phyloP scores from a whole-genome alignment of 2,113 vertebrate species.

The Hippocampus mohnikei region DNA sequence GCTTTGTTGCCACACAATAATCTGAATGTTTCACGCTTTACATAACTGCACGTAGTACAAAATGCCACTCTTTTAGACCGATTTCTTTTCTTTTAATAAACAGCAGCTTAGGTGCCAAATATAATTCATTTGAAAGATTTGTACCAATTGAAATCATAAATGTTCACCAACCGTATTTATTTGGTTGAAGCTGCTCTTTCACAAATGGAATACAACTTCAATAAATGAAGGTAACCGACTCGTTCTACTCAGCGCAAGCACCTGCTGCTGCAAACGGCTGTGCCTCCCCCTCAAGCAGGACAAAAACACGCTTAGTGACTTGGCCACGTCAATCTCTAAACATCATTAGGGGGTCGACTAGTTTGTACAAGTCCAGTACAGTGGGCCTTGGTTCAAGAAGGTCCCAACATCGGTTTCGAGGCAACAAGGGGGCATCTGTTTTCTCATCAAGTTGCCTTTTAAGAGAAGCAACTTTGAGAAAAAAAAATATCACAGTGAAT shows the following conservation, averaged over 20 bases:
- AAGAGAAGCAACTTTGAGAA: constrained; percentile 18
- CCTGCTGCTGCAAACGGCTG: not conserved
- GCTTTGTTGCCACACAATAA: not conserved
- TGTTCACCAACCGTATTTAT: not conserved
- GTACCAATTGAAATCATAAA: not conserved
- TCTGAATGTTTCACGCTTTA: not conserved
- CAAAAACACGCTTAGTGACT: not conserved
- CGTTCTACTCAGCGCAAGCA: not conserved
- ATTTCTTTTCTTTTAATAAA: not conserved
- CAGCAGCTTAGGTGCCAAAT: not conserved
- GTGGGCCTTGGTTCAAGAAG: not conserved
- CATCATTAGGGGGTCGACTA: not conserved
- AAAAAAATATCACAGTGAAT: constrained; percentile 43
- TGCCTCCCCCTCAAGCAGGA: not conserved
- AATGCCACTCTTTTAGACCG: not conserved
- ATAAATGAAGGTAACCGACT: not conserved
- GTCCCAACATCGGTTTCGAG: not conserved
- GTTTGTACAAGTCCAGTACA: not conserved
- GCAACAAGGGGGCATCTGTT: not conserved
- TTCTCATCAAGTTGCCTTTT: not conserved
- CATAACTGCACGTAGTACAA: not conserved
- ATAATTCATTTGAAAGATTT: not conserved
- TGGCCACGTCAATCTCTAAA: no score
- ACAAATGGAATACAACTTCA: not conserved
- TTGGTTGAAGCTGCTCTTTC: not conserved